These are phyloP conservation scores for Zosterops borbonicus DNA, from an alignment of 2,113 vertebrate genomes.

Conservation along the genomic window DNA sequence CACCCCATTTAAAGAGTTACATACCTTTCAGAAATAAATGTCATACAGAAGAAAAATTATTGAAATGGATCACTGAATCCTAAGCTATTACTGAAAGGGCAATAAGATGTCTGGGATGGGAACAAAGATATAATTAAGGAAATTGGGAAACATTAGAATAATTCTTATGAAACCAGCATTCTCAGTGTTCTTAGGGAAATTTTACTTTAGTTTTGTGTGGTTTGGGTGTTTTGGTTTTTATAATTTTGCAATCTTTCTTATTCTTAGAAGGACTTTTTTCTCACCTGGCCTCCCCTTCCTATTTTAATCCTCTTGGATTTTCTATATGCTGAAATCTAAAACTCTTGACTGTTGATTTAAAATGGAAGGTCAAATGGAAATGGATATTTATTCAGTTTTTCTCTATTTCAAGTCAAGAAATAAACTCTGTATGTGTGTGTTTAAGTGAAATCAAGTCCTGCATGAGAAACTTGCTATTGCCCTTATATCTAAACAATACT, in stretches of 20 bases:
- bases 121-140: background rate
- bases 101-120: background rate
- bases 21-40: background rate
- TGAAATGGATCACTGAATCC: background rate
- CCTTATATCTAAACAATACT: background rate
- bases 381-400: background rate
- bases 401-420: background rate
- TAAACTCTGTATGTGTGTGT: background rate
- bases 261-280: background rate
- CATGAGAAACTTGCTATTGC: background rate
- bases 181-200: background rate
- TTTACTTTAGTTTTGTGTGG: rapidly evolving
- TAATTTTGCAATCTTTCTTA: background rate
- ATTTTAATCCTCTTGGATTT: background rate
- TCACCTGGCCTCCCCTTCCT: rapidly evolving
- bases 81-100: background rate
- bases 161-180: background rate
- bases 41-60: background rate
- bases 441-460: background rate
- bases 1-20: background rate
- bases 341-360: background rate
- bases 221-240: background rate
- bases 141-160: background rate
- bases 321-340: background rate
- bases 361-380: background rate